Base-by-base conservation (phyloP, 2,113 vertebrate species). In the Anoura caudifer region DNA sequence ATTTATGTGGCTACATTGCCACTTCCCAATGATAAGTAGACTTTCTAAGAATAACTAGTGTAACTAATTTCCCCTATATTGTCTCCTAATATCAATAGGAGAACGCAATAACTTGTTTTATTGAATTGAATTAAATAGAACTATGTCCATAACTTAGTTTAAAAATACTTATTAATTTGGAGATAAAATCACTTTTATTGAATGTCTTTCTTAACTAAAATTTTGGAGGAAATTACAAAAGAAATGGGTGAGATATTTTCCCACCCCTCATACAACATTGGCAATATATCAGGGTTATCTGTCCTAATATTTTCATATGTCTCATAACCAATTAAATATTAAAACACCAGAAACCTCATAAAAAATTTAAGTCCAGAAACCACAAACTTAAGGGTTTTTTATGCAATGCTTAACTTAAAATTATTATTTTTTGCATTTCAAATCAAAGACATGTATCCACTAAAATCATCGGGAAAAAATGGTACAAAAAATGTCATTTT, bases 361-460 rank as follows among this genome's bases (percentile, higher is more conserved):
- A 84, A 33, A 72, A 16, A 61, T 50, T 82, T 72, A 61, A 91
- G 28, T 24, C 28, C 4, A 90, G 31, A 95, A 82, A n/a, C 75
- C 36, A 86, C 31, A 67, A 83, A 95, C 72, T 79, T 47, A 91
- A 45, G 13, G 3, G 15, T 3, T 33, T 69, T 56, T 91, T 38
- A 84, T 33, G 22, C 47, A 73, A 54, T 54, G 80, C 10, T 76
- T 80, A 90, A 84, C 41, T 13, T 69, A 76, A 20, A 45, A 14
- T 28, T 77, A 33, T 54, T 80, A 52, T 54, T 54, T 54, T 90
- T 86, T 41, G 24, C 19, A 45, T 75, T 91, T 72, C 36, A 95
- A 97, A 70, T 82, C 20, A 72, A n/a, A 59, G 36, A 72, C 28
- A 79, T 95, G 89, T 89, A 72, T 59, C 24, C 7, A 59, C 22